Conservation (phyloP, 1,140 invertebrate species). For the Drosophila oshimai region DNA sequence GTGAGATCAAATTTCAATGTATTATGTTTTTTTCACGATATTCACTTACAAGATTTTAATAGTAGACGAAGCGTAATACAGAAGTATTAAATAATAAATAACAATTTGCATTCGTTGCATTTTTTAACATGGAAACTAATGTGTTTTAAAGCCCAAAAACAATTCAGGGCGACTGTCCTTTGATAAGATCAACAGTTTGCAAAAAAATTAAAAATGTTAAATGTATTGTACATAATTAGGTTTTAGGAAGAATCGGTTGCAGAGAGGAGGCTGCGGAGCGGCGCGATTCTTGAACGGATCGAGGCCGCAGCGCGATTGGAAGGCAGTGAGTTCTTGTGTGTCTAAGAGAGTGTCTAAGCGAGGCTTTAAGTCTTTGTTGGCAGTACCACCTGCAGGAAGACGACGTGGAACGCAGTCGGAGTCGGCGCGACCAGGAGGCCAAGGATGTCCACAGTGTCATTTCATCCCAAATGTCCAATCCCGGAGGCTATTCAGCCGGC, state of each 20-base stretch:
- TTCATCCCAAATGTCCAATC: conserved; percentile 11
- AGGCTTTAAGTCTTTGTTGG: conserved; percentile 75
- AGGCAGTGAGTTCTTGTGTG: conserved; percentile 67
- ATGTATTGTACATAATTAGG: conserved; percentile 72
- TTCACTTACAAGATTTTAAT: conserved; percentile 64
- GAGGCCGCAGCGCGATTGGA: conserved; percentile 49
- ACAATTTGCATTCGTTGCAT: conserved; percentile 77
- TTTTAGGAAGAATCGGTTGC: conserved; percentile 71
- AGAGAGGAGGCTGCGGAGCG: conserved; percentile 35
- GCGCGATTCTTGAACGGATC: conserved; percentile 47
- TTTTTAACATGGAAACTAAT: conserved; percentile 70
- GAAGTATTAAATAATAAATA: conserved; percentile 77
- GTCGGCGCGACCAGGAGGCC: conserved; percentile 8
- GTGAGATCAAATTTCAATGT: conserved; percentile 78
- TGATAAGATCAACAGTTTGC: conserved; percentile 69
- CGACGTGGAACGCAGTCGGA: conserved; percentile 44
- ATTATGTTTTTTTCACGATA: conserved; percentile 64
- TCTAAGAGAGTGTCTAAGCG: conserved; percentile 57
- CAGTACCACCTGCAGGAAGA: conserved; percentile 45
- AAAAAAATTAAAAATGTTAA: conserved; percentile 63
- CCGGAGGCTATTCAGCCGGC: background rate
- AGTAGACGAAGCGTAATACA: conserved; percentile 64
- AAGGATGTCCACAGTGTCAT: conserved; percentile 19
- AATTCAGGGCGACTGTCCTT: conserved; percentile 50
- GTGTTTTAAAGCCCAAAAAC: conserved; percentile 47